These are phyloP conservation scores for Prosopocoilus inquinatus DNA, from an alignment of 2,888 invertebrate genomes.

Conservation along the genomic window DNA sequence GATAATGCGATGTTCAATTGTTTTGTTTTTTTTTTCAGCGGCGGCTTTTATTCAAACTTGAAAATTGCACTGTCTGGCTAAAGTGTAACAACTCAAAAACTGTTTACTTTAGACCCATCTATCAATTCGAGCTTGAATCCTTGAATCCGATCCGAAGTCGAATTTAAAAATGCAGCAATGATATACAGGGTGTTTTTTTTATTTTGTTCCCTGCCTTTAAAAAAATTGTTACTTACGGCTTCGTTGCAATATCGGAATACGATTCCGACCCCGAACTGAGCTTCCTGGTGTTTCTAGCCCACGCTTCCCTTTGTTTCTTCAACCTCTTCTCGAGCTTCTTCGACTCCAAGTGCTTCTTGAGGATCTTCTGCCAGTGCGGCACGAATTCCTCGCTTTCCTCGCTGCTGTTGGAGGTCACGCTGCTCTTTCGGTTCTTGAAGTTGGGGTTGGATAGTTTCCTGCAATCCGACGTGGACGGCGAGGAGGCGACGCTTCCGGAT, in stretches of 20 bases:
- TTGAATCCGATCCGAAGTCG: no score
- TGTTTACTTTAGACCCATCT: no score
- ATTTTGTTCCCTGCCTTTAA: no score
- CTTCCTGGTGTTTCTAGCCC: constrained; percentile 49
- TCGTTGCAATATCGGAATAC: constrained; percentile 18
- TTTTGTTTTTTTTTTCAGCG: no score
- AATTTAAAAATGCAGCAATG: no score
- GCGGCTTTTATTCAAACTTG: no score
- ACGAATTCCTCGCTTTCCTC: constrained; percentile 47
- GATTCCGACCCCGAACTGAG: constrained; percentile 43
- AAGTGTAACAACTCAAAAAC: no score
- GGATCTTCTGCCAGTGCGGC: constrained; percentile 43
- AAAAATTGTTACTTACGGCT: constrained; percentile 13
- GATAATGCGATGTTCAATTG: no score
- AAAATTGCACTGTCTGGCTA: no score
- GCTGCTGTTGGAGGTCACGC: constrained; percentile 48
- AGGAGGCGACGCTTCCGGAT: constrained; percentile 36
- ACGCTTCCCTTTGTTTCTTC: constrained; percentile 49
- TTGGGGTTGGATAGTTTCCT: constrained; percentile 33
- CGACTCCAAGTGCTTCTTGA: constrained; percentile 42
- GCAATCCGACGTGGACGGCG: constrained; percentile 39
- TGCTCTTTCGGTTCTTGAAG: constrained; percentile 45
- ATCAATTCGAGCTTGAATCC: no score
- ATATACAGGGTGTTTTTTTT: no score
- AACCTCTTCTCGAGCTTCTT: constrained; percentile 47